Conservation (phyloP, 1,140 invertebrate genomes). For the Atopsyche davidsoni region DNA sequence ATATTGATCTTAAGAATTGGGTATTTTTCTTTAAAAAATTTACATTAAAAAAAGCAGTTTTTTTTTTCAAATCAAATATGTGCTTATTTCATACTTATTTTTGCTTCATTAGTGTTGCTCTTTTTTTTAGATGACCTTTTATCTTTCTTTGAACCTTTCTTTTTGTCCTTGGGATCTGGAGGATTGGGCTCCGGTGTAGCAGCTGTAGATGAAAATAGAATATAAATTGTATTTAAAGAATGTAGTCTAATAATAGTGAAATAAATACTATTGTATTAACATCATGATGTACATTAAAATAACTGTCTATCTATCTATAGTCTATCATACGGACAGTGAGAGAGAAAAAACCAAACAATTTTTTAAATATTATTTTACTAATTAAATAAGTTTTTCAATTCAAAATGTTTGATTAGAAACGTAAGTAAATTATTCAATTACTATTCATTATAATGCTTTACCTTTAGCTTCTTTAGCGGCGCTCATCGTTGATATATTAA, state of each 20-base stretch:
- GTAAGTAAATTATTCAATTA: no score
- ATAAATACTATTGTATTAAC: background rate
- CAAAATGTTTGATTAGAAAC: no score
- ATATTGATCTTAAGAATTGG: constrained; percentile 1
- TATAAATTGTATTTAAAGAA: background rate
- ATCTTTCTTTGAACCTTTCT: constrained; percentile 24
- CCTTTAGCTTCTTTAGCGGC: constrained; percentile 43
- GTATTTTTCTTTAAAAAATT: background rate
- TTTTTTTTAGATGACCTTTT: constrained; percentile 17
- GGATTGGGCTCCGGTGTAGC: constrained; percentile 5
- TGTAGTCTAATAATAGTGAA: background rate
- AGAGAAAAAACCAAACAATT: no score
- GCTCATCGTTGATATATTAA: constrained; percentile 41
- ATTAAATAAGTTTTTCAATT: no score
- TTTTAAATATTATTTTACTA: no score
- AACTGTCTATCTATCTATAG: no score
- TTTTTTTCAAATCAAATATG: background rate
- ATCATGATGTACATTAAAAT: no score
- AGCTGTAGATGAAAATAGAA: constrained; percentile 9
- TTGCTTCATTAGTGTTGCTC: constrained; percentile 11
- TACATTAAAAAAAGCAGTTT: background rate
- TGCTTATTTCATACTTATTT: constrained; percentile 12
- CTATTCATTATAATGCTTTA: no score
- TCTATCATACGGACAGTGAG: no score
- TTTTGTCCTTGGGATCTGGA: constrained; percentile 20